phyloP scores from a whole-genome alignment of 1,140 invertebrate species.

The Heliconius himera region DNA sequence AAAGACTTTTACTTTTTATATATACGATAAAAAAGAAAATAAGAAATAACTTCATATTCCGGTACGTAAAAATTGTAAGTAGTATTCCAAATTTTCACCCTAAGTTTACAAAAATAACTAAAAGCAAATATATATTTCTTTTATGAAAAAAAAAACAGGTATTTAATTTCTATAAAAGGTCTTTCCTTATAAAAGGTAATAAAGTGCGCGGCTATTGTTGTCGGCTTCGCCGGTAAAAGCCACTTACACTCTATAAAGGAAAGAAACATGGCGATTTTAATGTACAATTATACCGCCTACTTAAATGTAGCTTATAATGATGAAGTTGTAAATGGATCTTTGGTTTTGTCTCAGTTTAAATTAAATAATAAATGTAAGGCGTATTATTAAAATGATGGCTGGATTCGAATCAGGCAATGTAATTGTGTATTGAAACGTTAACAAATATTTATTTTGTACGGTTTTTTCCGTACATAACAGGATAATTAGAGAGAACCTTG shows the following conservation, averaged over 20 bases:
- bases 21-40: too few species aligned
- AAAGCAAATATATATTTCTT: neutral
- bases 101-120: neutral
- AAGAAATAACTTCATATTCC: neutral
- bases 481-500: too few species aligned
- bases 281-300: neutral
- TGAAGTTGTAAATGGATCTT: neutral
- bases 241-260: constrained; percentile 6
- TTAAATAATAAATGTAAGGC: too few species aligned
- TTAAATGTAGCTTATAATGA: neutral
- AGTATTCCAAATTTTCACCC: neutral
- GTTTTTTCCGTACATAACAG: too few species aligned
- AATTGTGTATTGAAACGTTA: too few species aligned
- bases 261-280: neutral
- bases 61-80: neutral
- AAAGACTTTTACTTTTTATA: too few species aligned
- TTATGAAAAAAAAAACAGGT: neutral
- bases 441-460: too few species aligned
- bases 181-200: neutral
- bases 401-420: too few species aligned
- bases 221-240: neutral
- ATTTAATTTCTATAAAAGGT: constrained; percentile 3
- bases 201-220: neutral
- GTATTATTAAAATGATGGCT: too few species aligned
- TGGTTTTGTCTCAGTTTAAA: neutral